Evolutionary conservation across 2,797 vertebrate genomes (phyloP), one percentile per base, ranked within the genome.

Genomic region (Chelonia mydas): DNA sequence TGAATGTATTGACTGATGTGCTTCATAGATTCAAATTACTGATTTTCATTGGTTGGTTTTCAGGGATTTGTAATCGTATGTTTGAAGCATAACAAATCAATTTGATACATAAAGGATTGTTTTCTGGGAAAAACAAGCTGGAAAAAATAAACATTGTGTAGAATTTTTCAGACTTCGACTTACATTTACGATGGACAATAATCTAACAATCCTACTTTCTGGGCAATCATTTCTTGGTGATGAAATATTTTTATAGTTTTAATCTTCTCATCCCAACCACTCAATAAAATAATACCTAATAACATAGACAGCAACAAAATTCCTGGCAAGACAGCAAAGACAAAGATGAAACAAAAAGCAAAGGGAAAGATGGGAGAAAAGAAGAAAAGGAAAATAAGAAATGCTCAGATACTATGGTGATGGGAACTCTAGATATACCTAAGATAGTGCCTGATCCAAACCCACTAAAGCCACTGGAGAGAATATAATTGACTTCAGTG

Each of bases 21-120:
- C 94, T 96, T 97, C 97, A 97, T 97, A 97, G 97, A 98, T 97
- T 98, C 94, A 97, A 97, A 98, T 98, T 98, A 98, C 97, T 92
- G 96, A 97, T 95, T 93, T 90, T 96, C 96, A 95, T 96, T 90
- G 88, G 72, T 95, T 97, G 90, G 83, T 90, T 98, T 98, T 97
- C 96, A 91, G 96, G 86, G 95, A 41, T 94, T 97, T 96, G 98
- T 92, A 95, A 97, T 98, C 97, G 97, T 93, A 83, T 93, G 72
- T 96, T 78, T 55, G 82, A 97, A 92, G 84, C 93, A 95, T 41
- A 94, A 94, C 88, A 90, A 79, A 94, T 94, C 94, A 94, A 79
- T 92, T 90, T 86, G 89, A 59, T 72, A 31, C 47, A 83, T 88
- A 83, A 90, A 94, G 91, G 81, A 83, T 54, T 84, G 49, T 94